These are phyloP conservation scores for Oceanites oceanicus DNA, from an alignment of 2,113 vertebrate genomes.

Conservation along the genomic window DNA sequence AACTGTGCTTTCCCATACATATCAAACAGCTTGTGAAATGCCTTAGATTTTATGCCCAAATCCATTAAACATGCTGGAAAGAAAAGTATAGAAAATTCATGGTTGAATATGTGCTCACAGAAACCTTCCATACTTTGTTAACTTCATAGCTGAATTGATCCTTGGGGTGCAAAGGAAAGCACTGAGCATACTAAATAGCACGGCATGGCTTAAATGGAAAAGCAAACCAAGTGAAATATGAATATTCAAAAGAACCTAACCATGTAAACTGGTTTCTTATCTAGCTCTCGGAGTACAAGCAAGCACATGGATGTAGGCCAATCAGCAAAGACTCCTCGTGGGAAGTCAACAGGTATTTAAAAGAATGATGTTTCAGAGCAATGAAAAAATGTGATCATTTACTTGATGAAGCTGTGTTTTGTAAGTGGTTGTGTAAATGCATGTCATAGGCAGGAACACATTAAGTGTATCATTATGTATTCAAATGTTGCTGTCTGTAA, in stretches of 20 bases:
- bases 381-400: neutral
- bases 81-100: neutral
- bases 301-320: neutral
- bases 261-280: neutral
- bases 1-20: slow-evolving; percentile 27
- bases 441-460: neutral
- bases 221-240: neutral
- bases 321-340: neutral
- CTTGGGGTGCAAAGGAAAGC: neutral
- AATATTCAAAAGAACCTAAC: neutral
- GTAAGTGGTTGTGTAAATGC: neutral
- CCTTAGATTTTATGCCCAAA: slow-evolving; percentile 45
- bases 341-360: neutral
- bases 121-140: slow-evolving; percentile 36
- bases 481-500: neutral
- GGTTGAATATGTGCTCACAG: neutral
- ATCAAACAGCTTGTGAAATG: slow-evolving; percentile 52
- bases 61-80: slow-evolving; percentile 32
- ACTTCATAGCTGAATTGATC: slow-evolving; percentile 22
- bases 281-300: neutral
- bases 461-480: neutral
- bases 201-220: neutral
- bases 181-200: neutral
- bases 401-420: neutral
- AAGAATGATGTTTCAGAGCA: neutral